Evolutionary conservation across 2,797 vertebrate genomes (phyloP).

Genomic region (Sandelia bainsii): DNA sequence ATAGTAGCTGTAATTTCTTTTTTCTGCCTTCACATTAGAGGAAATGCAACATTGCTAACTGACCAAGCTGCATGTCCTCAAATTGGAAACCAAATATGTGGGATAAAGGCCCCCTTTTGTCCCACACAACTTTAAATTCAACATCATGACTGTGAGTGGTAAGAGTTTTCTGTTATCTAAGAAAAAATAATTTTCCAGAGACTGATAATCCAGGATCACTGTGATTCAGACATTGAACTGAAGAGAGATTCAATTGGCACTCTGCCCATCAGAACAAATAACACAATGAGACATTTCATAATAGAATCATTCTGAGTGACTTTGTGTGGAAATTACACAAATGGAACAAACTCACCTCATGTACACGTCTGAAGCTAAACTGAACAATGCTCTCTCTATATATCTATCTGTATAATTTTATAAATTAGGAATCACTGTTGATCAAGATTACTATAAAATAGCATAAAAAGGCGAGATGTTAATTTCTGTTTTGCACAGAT

Average conservation of each 20-base stretch:
- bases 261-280: slow-evolving; percentile 9
- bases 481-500: neutral
- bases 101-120: neutral
- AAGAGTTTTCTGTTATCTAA: slow-evolving; percentile 36
- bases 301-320: slow-evolving; percentile 4
- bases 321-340: slow-evolving; percentile 5
- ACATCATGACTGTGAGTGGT: slow-evolving; percentile 6
- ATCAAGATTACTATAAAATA: neutral
- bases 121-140: neutral
- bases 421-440: neutral
- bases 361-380: neutral
- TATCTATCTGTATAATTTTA: neutral
- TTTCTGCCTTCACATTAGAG: too few species aligned
- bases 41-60: too few species aligned
- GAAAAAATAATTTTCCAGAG: slow-evolving; percentile 9
- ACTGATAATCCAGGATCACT: slow-evolving; percentile 42
- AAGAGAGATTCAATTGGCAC: neutral
- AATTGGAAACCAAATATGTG: too few species aligned
- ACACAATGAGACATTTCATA: slow-evolving; percentile 13
- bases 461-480: neutral
- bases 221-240: slow-evolving; percentile 6
- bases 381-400: neutral
- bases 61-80: too few species aligned
- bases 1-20: neutral
- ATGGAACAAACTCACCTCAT: neutral